A percentile compares a stretch with the other conserved stretches of the same genome.
These are phyloP conservation scores for Sebastes jordani DNA, from an alignment of 2,797 vertebrate species.

Conservation along the genomic window DNA sequence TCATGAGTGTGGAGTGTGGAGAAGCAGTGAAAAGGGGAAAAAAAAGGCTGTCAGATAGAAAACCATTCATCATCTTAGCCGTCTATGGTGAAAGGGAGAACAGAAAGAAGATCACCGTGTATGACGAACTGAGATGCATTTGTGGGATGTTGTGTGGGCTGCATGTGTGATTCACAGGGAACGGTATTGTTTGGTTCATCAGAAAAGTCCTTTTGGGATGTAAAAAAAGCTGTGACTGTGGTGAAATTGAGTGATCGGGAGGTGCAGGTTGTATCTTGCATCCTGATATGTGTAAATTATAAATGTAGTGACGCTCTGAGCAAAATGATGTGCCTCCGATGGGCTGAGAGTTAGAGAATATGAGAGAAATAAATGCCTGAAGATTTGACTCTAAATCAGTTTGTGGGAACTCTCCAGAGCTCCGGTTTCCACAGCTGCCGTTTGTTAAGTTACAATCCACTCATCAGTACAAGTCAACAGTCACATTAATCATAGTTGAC, in stretches of 20 bases:
- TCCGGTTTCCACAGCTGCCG: not conserved
- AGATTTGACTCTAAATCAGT: not conserved
- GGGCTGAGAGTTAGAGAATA: not conserved
- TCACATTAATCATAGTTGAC: conserved; percentile 27
- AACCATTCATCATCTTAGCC: conserved; percentile 37
- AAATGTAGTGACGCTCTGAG: not conserved
- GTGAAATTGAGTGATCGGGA: conserved; percentile 13
- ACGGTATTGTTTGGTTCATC: conserved; percentile 6
- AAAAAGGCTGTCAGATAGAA: conserved; percentile 26
- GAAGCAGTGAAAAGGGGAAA: conserved; percentile 2
- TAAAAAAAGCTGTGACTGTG: not conserved
- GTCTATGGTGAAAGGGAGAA: conserved; percentile 13
- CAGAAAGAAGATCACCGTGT: not conserved
- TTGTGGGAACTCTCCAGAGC: not conserved
- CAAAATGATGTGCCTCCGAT: not conserved
- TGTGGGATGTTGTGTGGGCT: conserved; percentile 23
- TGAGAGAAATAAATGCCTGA: not conserved
- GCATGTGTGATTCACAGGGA: conserved; percentile 6
- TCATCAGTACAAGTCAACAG: conserved; percentile 24
- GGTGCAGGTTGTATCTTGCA: not conserved
- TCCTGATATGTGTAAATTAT: conserved; percentile 19
- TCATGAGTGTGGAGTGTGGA: not conserved
- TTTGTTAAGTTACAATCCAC: conserved; percentile 6
- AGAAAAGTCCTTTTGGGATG: not conserved
- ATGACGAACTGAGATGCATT: conserved; percentile 17